Evolutionary conservation across 2,888 invertebrate genomes (phyloP).

Genomic region (Scaeva pyrastri): DNA sequence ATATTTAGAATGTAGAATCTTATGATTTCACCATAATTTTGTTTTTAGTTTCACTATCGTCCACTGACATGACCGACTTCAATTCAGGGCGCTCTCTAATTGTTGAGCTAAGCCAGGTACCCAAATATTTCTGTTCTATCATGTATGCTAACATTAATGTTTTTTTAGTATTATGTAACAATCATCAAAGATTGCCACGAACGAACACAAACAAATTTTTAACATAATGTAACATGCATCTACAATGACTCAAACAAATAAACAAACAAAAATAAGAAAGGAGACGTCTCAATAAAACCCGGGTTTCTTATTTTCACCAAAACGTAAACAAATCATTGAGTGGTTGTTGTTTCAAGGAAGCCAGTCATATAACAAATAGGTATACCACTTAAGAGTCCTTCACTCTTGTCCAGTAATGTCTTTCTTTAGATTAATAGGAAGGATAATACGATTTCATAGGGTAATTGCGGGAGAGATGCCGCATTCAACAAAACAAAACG

Average conservation of each 20-base stretch:
- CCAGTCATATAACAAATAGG: background rate
- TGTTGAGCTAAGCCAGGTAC: too few relatives aligned
- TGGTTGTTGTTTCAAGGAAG: constrained; percentile 14
- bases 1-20: too few relatives aligned
- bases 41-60: too few relatives aligned
- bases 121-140: background rate
- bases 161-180: background rate
- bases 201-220: background rate
- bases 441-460: too few relatives aligned
- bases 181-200: background rate
- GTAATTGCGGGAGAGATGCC: too few relatives aligned
- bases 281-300: background rate
- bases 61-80: too few relatives aligned
- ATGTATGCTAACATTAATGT: background rate
- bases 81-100: too few relatives aligned
- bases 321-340: background rate
- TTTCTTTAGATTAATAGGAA: background rate
- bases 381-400: background rate
- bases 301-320: background rate
- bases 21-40: too few relatives aligned
- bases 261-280: constrained; percentile 7
- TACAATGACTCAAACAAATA: constrained; percentile 11
- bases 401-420: background rate
- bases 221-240: background rate
- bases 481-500: too few relatives aligned